A percentile compares a stretch with the other conserved stretches of the same genome.
Evolutionary conservation across 2,888 invertebrate species (phyloP).

Genomic region (Pycnomerus fuliginosus): DNA sequence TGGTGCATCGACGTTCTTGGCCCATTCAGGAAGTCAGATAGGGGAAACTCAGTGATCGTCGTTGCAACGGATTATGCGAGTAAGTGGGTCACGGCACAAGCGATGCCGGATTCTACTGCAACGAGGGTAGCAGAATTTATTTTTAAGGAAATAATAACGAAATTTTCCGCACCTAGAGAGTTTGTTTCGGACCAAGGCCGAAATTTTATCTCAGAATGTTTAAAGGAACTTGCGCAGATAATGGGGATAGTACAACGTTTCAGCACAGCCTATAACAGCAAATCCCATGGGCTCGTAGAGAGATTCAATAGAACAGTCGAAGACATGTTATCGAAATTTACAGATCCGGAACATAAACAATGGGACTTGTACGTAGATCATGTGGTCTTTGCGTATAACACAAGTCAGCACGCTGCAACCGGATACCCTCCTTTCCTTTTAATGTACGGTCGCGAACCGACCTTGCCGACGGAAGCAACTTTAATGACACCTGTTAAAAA

Average conservation of each 20-base stretch:
- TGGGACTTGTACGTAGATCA: no score
- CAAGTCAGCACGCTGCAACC: slow-evolving; percentile 27
- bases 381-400: slow-evolving; percentile 30
- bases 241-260: background rate
- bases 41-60: background rate
- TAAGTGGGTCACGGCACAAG: background rate
- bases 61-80: slow-evolving; percentile 1
- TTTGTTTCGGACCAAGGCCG: background rate
- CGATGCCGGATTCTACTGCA: background rate
- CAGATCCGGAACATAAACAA: background rate
- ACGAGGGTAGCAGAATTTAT: background rate
- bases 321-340: background rate
- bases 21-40: background rate
- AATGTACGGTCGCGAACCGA: slow-evolving; percentile 27
- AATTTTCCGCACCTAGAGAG: background rate
- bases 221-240: background rate
- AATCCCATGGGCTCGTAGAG: background rate
- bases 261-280: background rate
- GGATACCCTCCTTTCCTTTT: slow-evolving; percentile 19
- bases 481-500: background rate
- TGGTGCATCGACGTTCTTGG: background rate
- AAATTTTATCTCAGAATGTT: background rate
- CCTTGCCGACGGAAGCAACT: slow-evolving; percentile 25
- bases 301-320: slow-evolving; percentile 10
- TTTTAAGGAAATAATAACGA: background rate